phyloP scores from a whole-genome alignment of 2,113 vertebrate species.

The Grammomys dolichurus region DNA sequence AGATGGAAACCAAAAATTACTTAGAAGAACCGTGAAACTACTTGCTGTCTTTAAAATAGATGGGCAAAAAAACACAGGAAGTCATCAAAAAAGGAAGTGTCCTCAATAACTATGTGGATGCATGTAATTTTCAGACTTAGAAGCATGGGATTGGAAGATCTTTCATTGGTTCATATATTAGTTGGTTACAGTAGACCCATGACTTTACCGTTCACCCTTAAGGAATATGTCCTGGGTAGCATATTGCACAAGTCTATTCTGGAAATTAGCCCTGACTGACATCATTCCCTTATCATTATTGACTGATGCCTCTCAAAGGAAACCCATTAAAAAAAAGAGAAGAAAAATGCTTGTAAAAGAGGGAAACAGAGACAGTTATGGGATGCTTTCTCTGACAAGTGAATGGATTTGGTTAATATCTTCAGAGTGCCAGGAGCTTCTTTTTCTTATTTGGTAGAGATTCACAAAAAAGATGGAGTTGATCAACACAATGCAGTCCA shows the following conservation, averaged over 20 bases:
- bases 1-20: neutral
- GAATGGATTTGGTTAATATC: neutral
- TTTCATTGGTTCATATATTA: neutral
- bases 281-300: too few species aligned
- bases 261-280: neutral
- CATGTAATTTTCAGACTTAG: neutral
- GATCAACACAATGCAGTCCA: too few species aligned
- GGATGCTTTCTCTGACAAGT: neutral
- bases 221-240: neutral
- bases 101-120: neutral
- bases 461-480: neutral
- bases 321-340: neutral
- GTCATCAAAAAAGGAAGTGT: neutral
- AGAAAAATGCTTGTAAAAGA: neutral
- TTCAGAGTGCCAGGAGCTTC: neutral
- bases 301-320: neutral
- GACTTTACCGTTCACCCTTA: neutral
- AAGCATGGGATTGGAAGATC: neutral
- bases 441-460: neutral
- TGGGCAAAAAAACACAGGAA: neutral
- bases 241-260: neutral
- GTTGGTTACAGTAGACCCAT: neutral
- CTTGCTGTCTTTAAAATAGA: neutral
- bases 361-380: neutral
- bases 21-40: neutral